Evolutionary conservation across 2,888 invertebrate genomes (phyloP), one percentile per base, ranked within the genome.

Genomic region (Drosophila anomalata): DNA sequence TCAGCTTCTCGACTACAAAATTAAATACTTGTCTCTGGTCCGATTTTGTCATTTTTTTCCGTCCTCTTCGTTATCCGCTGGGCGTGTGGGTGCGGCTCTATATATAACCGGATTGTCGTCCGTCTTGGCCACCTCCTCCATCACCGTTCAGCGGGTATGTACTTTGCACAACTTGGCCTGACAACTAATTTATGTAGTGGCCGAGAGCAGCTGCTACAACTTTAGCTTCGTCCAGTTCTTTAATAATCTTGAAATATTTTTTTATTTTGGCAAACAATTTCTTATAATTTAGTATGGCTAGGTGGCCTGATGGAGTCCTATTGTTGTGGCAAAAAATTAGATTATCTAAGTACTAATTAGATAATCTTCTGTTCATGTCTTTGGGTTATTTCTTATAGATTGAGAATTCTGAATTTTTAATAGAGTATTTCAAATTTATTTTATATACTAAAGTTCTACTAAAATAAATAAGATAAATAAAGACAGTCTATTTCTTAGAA

Each of bases 161-260:
- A 75, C 72, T 76, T 84, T 78, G 75, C 72, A 75, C 78, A 80
- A 80, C 87, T 79, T 73, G 72, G 62, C 74, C 78, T 85, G 87
- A 79, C 85, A 89, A 80, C 87, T 89, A 89, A 89, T 89, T 89
- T 89, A 89, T 89, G 76, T 88, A 89, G 89, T 89, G 86, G 75
- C 80, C 79, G 75, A 69, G 62, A 61, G 77, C 78, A 86, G 84
- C 84, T 77, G 78, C 81, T 66, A 66, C 76, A 67, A 57, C 59
- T 71, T 62, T 36, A 71, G 69, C 60, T 51, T 39, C 55, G 50
- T 51, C 22, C 73, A 81, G 77, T 81, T 84, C 75, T 81, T 70
- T 72, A 75, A 81, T 84, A 77, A 71, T 70, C 52, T 57, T 46
- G 47, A 36, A 36, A 36, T 67, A 9, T 36, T 20, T 8, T 67